Conservation (phyloP, 1,140 invertebrate species). For the Aphidius gifuensis region DNA sequence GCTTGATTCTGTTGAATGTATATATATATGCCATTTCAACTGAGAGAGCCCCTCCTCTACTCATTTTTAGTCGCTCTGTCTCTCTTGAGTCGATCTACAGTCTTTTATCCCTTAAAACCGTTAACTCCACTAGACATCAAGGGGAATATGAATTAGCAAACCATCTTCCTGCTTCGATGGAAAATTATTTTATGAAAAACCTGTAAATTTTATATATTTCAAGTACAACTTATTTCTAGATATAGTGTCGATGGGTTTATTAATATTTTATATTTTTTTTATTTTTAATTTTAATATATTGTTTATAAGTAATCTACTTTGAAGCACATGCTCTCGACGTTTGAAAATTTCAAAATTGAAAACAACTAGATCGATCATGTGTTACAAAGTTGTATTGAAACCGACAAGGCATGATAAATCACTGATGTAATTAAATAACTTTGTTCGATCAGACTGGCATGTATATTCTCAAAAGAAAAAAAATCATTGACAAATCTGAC, state of each 20-base stretch:
- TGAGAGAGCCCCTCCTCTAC: too few relatives aligned
- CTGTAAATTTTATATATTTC: background rate
- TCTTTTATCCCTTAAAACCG: conserved; percentile 55
- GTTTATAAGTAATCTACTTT: too few relatives aligned
- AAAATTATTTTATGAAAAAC: conserved; percentile 34
- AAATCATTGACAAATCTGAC: too few relatives aligned
- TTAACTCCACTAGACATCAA: conserved; percentile 53
- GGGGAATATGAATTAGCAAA: conserved; percentile 52
- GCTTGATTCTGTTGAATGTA: too few relatives aligned
- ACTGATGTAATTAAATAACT: conserved; percentile 51
- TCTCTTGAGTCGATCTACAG: conserved; percentile 43
- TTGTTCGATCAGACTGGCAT: conserved; percentile 24
- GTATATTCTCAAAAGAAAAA: background rate
- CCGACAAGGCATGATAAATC: conserved; percentile 51
- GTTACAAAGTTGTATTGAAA: conserved; percentile 46
- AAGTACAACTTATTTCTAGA: background rate
- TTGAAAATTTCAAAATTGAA: conserved; percentile 4
- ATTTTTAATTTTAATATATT: too few relatives aligned
- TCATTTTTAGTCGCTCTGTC: background rate
- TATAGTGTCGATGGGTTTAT: background rate
- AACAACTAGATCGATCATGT: conserved; percentile 46
- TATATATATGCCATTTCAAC: conserved; percentile 1
- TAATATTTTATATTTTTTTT: too few relatives aligned
- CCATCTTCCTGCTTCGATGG: conserved; percentile 41
- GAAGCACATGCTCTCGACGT: background rate